These are phyloP conservation scores for Siniperca chuatsi DNA, from an alignment of 2,113 vertebrate genomes.

Conservation along the genomic window DNA sequence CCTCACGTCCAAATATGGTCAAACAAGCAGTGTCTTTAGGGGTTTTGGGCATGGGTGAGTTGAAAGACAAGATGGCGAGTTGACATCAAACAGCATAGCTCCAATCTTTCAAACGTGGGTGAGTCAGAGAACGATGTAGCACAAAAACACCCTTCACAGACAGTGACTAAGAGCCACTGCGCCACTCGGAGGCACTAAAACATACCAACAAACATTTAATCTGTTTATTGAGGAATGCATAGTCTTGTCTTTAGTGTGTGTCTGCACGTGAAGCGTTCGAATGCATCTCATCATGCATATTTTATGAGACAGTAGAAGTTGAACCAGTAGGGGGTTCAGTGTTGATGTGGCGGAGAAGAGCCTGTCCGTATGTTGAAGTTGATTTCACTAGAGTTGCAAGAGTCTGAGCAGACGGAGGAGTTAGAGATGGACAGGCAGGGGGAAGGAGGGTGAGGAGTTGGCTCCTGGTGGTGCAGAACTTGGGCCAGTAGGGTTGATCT, in stretches of 20 bases:
- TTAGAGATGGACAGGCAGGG: conserved; percentile 69
- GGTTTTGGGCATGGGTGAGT: conserved; percentile 43
- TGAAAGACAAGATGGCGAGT: conserved; percentile 61
- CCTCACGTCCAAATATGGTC: conserved; percentile 60
- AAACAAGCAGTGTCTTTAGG: conserved; percentile 53
- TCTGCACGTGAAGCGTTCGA: conserved; percentile 43
- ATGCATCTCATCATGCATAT: conserved; percentile 60
- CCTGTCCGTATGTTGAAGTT: conserved; percentile 77
- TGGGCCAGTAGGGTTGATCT: conserved; percentile 79
- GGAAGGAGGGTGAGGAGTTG: conserved; percentile 72
- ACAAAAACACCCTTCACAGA: conserved; percentile 66
- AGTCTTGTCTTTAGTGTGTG: conserved; percentile 33
- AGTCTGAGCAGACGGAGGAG: conserved; percentile 82
- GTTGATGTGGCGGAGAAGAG: conserved; percentile 60
- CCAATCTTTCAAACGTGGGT: conserved; percentile 53
- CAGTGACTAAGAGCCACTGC: conserved; percentile 68
- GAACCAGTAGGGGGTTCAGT: conserved; percentile 69
- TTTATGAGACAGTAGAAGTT: conserved; percentile 44
- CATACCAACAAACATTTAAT: conserved; percentile 47
- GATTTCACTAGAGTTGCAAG: conserved; percentile 82
- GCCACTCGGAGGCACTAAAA: conserved; percentile 56
- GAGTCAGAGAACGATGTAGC: conserved; percentile 69
- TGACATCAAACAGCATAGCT: conserved; percentile 70
- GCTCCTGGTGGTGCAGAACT: conserved; percentile 83
- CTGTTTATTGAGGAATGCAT: conserved; percentile 62